Evolutionary conservation across 2,888 invertebrate species (phyloP).

Genomic region (Drosophila parthenogenetica): DNA sequence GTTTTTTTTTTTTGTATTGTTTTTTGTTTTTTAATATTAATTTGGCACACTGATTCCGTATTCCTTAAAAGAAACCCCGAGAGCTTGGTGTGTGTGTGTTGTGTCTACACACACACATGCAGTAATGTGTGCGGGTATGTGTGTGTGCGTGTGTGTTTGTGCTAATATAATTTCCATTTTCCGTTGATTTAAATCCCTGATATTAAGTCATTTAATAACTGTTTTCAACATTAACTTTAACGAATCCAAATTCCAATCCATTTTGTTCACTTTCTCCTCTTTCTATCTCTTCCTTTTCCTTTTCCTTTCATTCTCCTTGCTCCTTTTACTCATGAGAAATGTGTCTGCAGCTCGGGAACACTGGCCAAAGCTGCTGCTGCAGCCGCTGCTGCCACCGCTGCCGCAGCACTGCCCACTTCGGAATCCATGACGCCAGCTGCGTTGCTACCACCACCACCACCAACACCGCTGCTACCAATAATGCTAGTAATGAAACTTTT

Average conservation of each 20-base stretch:
- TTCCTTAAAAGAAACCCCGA: constrained; percentile 74
- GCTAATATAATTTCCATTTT: constrained; percentile 40
- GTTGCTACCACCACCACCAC: constrained; percentile 27
- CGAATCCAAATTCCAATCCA: constrained; percentile 13
- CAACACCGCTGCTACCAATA: constrained; percentile 43
- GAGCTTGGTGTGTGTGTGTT: constrained; percentile 65
- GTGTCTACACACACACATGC: constrained; percentile 12
- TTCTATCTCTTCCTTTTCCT: constrained; percentile 10
- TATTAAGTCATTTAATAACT: constrained; percentile 46
- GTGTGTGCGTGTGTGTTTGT: constrained; percentile 21
- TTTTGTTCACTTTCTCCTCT: not conserved
- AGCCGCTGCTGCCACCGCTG: constrained; percentile 52
- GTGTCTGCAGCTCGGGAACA: constrained; percentile 81
- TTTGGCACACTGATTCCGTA: constrained; percentile 84
- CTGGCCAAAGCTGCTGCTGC: constrained; percentile 59
- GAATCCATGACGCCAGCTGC: constrained; percentile 29
- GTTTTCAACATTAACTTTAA: constrained; percentile 30
- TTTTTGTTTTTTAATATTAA: constrained; percentile 67
- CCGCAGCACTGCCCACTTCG: constrained; percentile 47
- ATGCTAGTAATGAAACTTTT: constrained; percentile 79
- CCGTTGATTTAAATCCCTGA: constrained; percentile 61
- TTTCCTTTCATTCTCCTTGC: not conserved
- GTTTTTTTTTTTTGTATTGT: constrained; percentile 21
- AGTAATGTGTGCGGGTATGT: not conserved
- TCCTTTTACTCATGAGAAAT: constrained; percentile 77